These are phyloP conservation scores for Otolemur crassicaudatus DNA, from an alignment of 2,797 vertebrate species.

Conservation along the genomic window DNA sequence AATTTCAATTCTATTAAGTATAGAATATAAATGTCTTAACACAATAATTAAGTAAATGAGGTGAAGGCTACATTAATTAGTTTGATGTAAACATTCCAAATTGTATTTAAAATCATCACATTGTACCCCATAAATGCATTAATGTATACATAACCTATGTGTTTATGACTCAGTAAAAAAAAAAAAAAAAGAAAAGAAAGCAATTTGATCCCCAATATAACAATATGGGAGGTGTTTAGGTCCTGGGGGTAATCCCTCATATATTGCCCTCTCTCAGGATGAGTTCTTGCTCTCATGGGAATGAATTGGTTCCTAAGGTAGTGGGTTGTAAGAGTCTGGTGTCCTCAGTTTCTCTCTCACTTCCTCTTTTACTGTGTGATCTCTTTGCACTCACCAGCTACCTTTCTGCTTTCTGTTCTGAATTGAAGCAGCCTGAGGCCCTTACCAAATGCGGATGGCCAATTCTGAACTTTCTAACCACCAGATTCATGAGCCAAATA, in stretches of 20 bases:
- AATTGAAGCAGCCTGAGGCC: neutral
- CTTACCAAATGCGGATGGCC: neutral
- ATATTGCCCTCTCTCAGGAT: neutral
- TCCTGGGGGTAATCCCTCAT: neutral
- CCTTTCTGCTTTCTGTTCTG: neutral
- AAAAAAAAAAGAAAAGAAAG: no score
- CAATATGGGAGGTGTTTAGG: neutral
- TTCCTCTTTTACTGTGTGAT: neutral
- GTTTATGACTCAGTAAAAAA: no score
- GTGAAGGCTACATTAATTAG: no score
- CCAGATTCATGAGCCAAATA: neutral
- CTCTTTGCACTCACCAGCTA: neutral
- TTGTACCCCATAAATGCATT: no score
- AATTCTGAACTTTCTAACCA: neutral
- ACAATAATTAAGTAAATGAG: no score
- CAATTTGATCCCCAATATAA: neutral
- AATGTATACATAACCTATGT: no score
- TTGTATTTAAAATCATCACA: no score
- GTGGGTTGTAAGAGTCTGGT: neutral
- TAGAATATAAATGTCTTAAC: no score
- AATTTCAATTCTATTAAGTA: no score
- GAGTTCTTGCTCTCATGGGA: neutral
- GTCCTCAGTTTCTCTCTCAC: neutral
- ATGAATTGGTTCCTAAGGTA: neutral
- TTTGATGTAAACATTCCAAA: no score